These are phyloP conservation scores for Agelastica alni DNA, from an alignment of 2,888 invertebrate species.

Conservation along the genomic window DNA sequence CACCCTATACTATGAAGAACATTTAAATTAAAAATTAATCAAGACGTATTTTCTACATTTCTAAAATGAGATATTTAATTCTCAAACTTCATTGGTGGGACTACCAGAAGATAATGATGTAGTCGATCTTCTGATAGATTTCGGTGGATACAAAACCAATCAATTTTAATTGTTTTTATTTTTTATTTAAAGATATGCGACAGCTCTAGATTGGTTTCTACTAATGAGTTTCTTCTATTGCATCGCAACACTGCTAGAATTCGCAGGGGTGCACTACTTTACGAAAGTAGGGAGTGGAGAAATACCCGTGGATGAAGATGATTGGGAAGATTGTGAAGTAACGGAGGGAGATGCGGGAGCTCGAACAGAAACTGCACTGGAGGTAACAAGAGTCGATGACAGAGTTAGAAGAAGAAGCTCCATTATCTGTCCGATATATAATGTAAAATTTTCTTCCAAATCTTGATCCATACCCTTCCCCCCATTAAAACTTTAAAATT, in stretches of 20 bases:
- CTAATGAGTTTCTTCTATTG: constrained; percentile 92
- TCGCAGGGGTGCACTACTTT: constrained; percentile 95
- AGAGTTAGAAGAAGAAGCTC: constrained; percentile 61
- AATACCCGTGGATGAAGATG: constrained; percentile 77
- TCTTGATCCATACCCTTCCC: too few species aligned
- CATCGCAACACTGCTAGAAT: constrained; percentile 89
- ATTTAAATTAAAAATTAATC: too few species aligned
- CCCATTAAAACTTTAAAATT: too few species aligned
- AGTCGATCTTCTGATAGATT: too few species aligned
- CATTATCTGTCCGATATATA: constrained; percentile 67
- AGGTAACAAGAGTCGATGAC: constrained; percentile 37
- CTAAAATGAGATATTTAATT: too few species aligned
- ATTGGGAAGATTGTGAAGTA: constrained; percentile 75
- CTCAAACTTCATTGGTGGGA: too few species aligned
- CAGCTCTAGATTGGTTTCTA: constrained; percentile 91
- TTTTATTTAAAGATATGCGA: constrained; percentile 68
- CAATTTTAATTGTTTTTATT: too few species aligned
- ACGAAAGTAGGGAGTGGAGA: constrained; percentile 91
- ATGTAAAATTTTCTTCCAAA: constrained; percentile 56
- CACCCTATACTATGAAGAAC: too few species aligned
- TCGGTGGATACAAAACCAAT: too few species aligned
- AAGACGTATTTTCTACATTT: too few species aligned
- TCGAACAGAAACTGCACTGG: constrained; percentile 46
- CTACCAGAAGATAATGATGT: too few species aligned
- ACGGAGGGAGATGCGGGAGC: constrained; percentile 62